Base-by-base conservation (phyloP, 2,113 vertebrate genomes). In the Heptranchias perlo region DNA sequence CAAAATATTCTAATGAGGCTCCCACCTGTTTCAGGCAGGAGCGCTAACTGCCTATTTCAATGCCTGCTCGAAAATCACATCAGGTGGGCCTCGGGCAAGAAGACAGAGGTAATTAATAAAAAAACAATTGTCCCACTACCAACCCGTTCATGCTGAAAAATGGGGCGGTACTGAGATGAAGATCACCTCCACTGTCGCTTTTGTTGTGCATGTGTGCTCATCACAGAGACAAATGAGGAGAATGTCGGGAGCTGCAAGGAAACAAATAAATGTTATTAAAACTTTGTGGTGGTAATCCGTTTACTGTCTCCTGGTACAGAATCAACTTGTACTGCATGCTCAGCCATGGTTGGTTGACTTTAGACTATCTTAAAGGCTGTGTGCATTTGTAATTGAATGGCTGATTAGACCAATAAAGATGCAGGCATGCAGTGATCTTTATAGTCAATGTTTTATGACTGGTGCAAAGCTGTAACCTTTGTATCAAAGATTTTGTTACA, bases 251-350 rank as follows among this genome's bases (percentile, higher is more conserved):
- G 44, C 21, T 14, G 14, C 94, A 47, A 69, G 65, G 73, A 95
- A 95, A 52, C 94, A 73, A 49, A 67, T 69, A 95, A 95, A 95
- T 95, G 64, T 95, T 95, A 95, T 95, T 95, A 52, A 95, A 95
- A 69, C 94, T 67, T 95, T 69, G 94, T 47, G 10, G 13, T 69
- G 64, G 25, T 73, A 4, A 73, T 95, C 44, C 52, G 39, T 95
- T 95, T 67, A 69, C 44, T 69, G 65, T 49, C 65, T 95, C 44
- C 94, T 69, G 28, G 39, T 13, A 49, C 65, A 69, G 61, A 35
- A 2, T 69, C 64, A 67, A 23, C 64, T 23, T 31, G 62, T 69
- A 95, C 49, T 95, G 65, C 62, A 69, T 95, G 93, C 64, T 69
- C 44, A 95, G 39, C 64, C 65, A 69, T 52, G 94, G 44, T 69